Base-by-base conservation (phyloP, 2,888 invertebrate species). In the Drosophila vallismaia region DNA sequence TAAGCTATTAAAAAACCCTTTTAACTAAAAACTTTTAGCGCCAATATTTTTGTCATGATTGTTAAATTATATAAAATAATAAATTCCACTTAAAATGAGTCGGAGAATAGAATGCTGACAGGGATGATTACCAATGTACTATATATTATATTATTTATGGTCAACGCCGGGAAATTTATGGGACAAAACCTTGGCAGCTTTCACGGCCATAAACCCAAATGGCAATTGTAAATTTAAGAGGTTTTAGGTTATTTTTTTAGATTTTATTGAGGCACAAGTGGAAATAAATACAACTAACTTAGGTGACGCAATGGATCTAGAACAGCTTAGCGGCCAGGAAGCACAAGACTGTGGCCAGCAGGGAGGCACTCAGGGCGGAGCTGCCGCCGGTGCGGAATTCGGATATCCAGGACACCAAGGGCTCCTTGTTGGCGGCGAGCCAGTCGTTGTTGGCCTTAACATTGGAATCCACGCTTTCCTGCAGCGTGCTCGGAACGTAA, bases 361-460 rank as follows among this genome's bases (percentile, higher is more conserved):
- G 46, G 1, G 90, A 85, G 1, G 63, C 74, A 19, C 72, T 70
- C 1, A 78, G 26, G 3, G 76, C 63, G 3, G 83, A 68, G 29
- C 83, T 80, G 38, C 60, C 48, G 40, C 77, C 57, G 24, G 56
- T 76, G 9, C 74, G 76, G 60, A 77, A 79, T 0, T 12, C 29
- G 1, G 14, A 8, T 1, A 90, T 70, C 90, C 90, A 91, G 1
- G 64, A 28, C 58, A 91, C 81, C 7, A 91, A 56, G 0, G 89
- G 86, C 5, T 77, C 78, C 0, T 90, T 86, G 55, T 91, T 89
- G 9, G n/a, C n/a, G 0, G 60, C 10, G n/a, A 90, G 62, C 91
- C 91, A 91, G 3, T 80, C 74, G 33, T 63, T 73, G 63, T 90
- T 91, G 9, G 70, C 55, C 4, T 77, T 38, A 12, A 90, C 75